Conservation (phyloP, 2,797 vertebrate species). For the Xenopus petersii region DNA sequence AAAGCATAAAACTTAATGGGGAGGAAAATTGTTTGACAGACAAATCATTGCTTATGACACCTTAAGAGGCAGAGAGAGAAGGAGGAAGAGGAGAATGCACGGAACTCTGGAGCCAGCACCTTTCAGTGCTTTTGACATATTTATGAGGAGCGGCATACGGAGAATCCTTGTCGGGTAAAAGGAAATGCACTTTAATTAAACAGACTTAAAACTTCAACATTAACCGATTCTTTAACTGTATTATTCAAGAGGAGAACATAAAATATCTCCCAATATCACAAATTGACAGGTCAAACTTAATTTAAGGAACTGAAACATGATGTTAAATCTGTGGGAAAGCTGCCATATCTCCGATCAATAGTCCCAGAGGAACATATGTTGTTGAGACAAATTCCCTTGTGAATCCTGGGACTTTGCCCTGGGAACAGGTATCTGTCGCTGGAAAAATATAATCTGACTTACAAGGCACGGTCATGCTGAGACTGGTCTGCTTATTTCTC, state of each 20-base stretch:
- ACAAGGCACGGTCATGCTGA: no score
- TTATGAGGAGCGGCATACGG: background rate
- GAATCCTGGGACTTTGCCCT: no score
- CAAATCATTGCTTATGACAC: slow-evolving; percentile 38
- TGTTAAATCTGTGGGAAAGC: background rate
- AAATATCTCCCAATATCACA: background rate
- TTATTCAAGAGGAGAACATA: background rate
- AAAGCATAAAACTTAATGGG: slow-evolving; percentile 43
- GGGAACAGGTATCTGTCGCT: no score
- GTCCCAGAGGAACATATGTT: no score
- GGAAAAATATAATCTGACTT: no score
- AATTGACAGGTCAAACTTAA: background rate
- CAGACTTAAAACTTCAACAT: no score
- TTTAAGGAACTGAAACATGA: background rate
- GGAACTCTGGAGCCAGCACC: background rate
- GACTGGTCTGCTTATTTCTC: no score
- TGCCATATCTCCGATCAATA: background rate
- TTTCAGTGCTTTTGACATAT: slow-evolving; percentile 10
- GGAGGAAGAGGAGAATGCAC: background rate
- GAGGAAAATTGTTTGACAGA: slow-evolving; percentile 45
- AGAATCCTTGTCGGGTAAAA: background rate
- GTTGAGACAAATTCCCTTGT: no score
- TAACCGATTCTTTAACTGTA: background rate
- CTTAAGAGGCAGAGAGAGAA: background rate
- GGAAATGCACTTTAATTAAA: background rate